phyloP scores from a whole-genome alignment of 1,140 invertebrate genomes.

The Aethina tumida region DNA sequence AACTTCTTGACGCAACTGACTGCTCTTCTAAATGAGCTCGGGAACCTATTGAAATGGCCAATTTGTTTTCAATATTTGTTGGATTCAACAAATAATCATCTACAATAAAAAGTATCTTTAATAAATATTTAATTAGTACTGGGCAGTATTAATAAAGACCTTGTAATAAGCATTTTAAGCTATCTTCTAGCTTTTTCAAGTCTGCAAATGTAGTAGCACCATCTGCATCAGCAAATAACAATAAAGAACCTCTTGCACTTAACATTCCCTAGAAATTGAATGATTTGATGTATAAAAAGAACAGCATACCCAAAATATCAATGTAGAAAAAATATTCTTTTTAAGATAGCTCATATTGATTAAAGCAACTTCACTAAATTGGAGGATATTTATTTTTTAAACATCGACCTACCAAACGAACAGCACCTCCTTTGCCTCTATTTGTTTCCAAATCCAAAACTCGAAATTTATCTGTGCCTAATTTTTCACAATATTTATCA shows the following conservation, averaged over 20 bases:
- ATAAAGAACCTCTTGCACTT: slow-evolving; percentile 70
- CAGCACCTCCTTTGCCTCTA: slow-evolving; percentile 93
- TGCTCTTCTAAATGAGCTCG: slow-evolving; percentile 93
- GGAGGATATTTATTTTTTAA: slow-evolving; percentile 4
- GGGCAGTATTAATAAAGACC: slow-evolving; percentile 30
- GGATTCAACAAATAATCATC: slow-evolving; percentile 39
- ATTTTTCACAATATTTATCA: slow-evolving; percentile 62
- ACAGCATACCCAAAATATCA: no score
- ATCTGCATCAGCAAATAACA: slow-evolving; percentile 99
- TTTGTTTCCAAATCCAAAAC: slow-evolving; percentile 80
- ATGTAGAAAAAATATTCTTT: no score
- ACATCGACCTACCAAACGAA: slow-evolving; percentile 62
- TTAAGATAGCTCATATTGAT: no score
- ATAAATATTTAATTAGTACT: slow-evolving; percentile 1
- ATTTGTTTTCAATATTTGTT: slow-evolving; percentile 31
- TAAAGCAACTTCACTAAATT: no score
- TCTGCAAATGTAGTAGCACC: slow-evolving; percentile 95
- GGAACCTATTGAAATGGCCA: slow-evolving; percentile 75
- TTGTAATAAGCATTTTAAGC: slow-evolving; percentile 45
- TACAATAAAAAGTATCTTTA: slow-evolving; percentile 20
- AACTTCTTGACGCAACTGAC: slow-evolving; percentile 75
- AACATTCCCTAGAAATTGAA: slow-evolving; percentile 67
- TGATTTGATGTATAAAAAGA: no score
- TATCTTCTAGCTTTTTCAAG: slow-evolving; percentile 73
- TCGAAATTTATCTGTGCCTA: slow-evolving; percentile 67